A percentile compares a stretch with the other conserved stretches of the same genome.
Conservation (phyloP, 1,140 invertebrate species). For the Penaeus vannamei region DNA sequence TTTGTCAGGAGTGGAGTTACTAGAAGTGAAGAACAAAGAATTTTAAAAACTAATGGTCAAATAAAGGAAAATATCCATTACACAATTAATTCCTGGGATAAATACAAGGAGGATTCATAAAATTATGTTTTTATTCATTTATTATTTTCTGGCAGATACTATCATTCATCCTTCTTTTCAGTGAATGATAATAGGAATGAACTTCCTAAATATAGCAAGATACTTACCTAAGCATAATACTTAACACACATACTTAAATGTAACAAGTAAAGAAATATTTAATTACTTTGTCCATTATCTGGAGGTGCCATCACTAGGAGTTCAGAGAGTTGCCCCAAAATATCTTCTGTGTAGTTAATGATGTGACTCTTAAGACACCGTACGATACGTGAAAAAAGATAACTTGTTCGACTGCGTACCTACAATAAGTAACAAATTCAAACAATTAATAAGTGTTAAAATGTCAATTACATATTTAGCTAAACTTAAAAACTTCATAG, state of each 20-base stretch:
- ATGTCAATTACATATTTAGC: no score
- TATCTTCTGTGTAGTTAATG: slow-evolving; percentile 74
- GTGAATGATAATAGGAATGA: no score
- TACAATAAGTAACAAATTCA: slow-evolving; percentile 6
- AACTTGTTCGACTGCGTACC: slow-evolving; percentile 74
- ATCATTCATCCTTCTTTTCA: not conserved
- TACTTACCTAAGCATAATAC: not conserved
- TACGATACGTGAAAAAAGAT: slow-evolving; percentile 76
- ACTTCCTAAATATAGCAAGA: not conserved
- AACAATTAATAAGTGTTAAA: not conserved
- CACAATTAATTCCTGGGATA: no score
- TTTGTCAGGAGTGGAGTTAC: slow-evolving; percentile 70
- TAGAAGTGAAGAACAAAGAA: slow-evolving; percentile 14
- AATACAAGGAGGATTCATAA: no score
- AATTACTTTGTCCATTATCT: slow-evolving; percentile 70
- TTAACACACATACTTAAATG: not conserved
- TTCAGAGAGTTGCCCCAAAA: slow-evolving; percentile 73
- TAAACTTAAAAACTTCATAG: no score
- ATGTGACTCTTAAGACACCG: slow-evolving; percentile 74
- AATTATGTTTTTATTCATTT: no score
- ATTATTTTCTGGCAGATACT: not conserved
- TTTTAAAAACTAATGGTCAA: not conserved
- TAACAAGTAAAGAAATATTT: slow-evolving; percentile 9
- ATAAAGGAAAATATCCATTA: not conserved
- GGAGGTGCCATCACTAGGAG: slow-evolving; percentile 73